Percentiles rank a stretch among this genome's conserved stretches.
phyloP scores from a whole-genome alignment of 1,140 invertebrate genomes.

The Eupristina koningsbergeri region DNA sequence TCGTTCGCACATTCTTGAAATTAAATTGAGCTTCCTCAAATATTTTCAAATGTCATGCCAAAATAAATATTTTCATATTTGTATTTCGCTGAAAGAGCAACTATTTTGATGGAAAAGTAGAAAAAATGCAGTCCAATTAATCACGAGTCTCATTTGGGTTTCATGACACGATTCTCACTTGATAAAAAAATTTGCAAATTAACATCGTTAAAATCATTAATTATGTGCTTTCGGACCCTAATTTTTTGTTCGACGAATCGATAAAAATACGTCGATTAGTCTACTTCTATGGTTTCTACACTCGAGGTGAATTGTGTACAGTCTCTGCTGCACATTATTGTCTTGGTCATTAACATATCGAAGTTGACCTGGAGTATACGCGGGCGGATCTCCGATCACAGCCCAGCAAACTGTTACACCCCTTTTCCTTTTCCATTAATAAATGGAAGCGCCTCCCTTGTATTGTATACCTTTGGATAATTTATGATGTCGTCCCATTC shows the following conservation, averaged over 20 bases:
- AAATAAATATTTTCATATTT: background rate
- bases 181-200: background rate
- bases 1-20: background rate
- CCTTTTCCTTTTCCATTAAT: constrained; percentile 16
- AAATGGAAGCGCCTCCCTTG: constrained; percentile 4
- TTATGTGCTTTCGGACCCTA: too few relatives aligned
- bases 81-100: background rate
- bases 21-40: background rate
- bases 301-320: background rate
- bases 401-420: constrained; percentile 4
- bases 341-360: background rate
- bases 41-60: background rate
- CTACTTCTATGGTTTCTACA: background rate
- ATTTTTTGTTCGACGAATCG: too few relatives aligned
- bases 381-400: background rate
- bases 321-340: background rate
- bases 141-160: background rate
- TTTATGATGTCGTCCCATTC: constrained; percentile 2
- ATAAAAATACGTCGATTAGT: background rate
- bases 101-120: background rate
- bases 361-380: background rate
- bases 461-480: background rate
- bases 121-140: background rate
- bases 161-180: background rate
- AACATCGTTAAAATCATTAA: background rate